Evolutionary conservation across 2,888 invertebrate species (phyloP).

Genomic region (Erebia ligea): DNA sequence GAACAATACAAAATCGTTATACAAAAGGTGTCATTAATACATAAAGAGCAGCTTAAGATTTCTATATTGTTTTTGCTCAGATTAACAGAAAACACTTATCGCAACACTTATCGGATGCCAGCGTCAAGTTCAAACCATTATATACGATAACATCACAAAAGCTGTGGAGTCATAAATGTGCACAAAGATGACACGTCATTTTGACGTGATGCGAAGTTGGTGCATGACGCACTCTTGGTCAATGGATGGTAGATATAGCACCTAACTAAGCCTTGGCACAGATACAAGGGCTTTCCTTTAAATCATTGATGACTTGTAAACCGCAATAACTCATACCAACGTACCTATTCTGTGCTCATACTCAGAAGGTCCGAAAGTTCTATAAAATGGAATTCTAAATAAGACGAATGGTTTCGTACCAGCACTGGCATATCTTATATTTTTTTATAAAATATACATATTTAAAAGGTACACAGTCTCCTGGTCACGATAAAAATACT

Average conservation of each 20-base stretch:
- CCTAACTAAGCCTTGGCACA: constrained; percentile 19
- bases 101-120: constrained; percentile 26
- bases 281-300: constrained; percentile 32
- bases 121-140: constrained; percentile 33
- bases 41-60: constrained; percentile 17
- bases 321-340: constrained; percentile 20
- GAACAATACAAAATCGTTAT: constrained; percentile 12
- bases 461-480: too few species aligned
- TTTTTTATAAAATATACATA: not conserved
- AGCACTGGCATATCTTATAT: not conserved
- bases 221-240: constrained; percentile 36
- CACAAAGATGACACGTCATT: constrained; percentile 29
- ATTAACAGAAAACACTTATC: constrained; percentile 6
- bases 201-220: constrained; percentile 34
- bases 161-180: constrained; percentile 30
- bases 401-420: not conserved
- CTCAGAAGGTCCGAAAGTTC: constrained; percentile 5
- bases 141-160: constrained; percentile 34
- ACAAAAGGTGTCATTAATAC: constrained; percentile 11
- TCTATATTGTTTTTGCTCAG: constrained; percentile 20
- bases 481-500: too few species aligned
- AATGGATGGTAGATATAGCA: not conserved
- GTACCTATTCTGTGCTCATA: not conserved
- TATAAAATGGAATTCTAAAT: not conserved
- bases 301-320: constrained; percentile 31